These are phyloP conservation scores for Cryptocheilus praepositus DNA, from an alignment of 2,888 invertebrate species.

Conservation along the genomic window DNA sequence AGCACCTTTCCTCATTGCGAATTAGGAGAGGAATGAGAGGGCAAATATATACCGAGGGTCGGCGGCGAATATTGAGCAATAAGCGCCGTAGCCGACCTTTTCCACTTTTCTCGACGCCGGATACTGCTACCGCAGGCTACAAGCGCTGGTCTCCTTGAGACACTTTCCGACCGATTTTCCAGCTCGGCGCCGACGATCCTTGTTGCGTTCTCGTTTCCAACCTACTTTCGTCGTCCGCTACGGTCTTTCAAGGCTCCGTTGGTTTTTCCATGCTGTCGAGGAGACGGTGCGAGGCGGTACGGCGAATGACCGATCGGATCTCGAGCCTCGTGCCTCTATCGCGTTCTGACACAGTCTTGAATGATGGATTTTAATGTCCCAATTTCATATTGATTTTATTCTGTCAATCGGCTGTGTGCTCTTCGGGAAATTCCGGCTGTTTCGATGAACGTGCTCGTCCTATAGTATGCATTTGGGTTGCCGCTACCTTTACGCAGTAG, in stretches of 20 bases:
- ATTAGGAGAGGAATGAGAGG: neutral
- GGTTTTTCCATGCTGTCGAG: constrained; percentile 29
- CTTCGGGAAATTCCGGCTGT: too few relatives aligned
- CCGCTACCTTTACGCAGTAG: too few relatives aligned
- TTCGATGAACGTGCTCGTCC: too few relatives aligned
- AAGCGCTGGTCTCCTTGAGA: constrained; percentile 29
- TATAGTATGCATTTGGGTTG: too few relatives aligned
- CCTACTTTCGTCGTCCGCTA: constrained; percentile 28
- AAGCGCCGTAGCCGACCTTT: constrained; percentile 18
- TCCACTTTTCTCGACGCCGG: constrained; percentile 41
- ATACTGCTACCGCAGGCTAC: constrained; percentile 19
- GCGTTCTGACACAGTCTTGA: neutral
- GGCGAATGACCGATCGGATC: too few relatives aligned
- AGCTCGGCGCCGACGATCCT: constrained; percentile 21
- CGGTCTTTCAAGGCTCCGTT: constrained; percentile 19
- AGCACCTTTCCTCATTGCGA: neutral
- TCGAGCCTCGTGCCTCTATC: constrained; percentile 5
- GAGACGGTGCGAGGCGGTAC: neutral
- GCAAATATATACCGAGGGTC: neutral
- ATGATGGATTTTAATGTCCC: too few relatives aligned
- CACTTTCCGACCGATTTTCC: constrained; percentile 27
- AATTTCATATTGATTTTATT: too few relatives aligned
- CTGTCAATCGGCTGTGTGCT: too few relatives aligned
- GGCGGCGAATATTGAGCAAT: constrained; percentile 12
- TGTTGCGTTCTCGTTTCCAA: constrained; percentile 19